Conservation (phyloP, 2,797 vertebrate genomes). For the Anas flavirostris region DNA sequence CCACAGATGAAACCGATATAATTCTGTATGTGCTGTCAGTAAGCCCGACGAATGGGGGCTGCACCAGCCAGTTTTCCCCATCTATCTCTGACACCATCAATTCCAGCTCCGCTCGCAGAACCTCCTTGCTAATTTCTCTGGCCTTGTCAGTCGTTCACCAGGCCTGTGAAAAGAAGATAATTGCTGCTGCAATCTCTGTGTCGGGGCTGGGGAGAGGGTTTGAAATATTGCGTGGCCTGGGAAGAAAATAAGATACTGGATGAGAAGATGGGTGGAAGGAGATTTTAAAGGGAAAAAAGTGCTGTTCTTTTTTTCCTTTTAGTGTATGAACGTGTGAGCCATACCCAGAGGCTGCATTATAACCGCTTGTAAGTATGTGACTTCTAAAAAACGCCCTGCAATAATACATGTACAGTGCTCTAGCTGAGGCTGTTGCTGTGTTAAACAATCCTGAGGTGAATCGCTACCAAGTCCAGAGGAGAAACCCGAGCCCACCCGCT, state of each 20-base stretch:
- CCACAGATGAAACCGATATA: neutral
- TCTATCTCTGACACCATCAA: neutral
- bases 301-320: neutral
- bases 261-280: neutral
- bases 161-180: conserved; percentile 35
- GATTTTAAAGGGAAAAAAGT: neutral
- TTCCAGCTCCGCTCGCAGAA: conserved; percentile 1
- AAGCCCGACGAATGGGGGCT: neutral
- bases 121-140: conserved; percentile 5
- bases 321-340: neutral
- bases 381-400: neutral
- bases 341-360: neutral
- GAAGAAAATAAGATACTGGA: conserved; percentile 1
- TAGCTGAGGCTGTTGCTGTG: neutral
- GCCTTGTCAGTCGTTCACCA: neutral
- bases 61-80: neutral
- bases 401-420: neutral
- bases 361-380: neutral
- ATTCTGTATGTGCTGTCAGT: neutral
- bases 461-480: neutral
- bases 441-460: neutral
- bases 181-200: conserved; percentile 12
- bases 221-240: conserved; percentile 12
- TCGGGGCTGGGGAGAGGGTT: neutral
- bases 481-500: neutral